These are phyloP conservation scores for Sphenopsis melanotis DNA, from an alignment of 2,797 vertebrate species.

Conservation along the genomic window DNA sequence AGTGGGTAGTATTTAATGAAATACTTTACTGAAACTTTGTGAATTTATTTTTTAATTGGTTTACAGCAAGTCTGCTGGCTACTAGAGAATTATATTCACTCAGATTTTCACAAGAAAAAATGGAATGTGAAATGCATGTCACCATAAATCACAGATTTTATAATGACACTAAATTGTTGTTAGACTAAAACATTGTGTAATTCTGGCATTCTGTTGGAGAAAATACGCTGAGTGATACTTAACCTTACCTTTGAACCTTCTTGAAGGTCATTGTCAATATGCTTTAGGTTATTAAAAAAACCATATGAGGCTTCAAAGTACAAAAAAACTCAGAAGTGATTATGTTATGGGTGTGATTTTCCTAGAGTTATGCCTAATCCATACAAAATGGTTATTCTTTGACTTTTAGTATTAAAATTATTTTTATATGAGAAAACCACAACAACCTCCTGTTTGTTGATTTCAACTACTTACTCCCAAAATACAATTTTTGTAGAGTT, in stretches of 20 bases:
- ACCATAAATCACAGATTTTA: neutral
- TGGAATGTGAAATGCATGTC: neutral
- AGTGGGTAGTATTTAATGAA: neutral
- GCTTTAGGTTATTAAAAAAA: neutral
- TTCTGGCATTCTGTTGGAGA: neutral
- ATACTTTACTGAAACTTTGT: neutral
- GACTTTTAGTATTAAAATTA: neutral
- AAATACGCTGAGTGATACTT: neutral
- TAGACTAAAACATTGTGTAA: neutral
- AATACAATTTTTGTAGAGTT: neutral
- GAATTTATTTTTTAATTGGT: neutral
- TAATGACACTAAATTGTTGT: neutral
- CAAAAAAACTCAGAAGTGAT: neutral
- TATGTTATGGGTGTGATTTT: neutral
- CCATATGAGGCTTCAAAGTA: neutral
- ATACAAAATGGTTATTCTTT: neutral
- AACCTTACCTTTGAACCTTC: neutral
- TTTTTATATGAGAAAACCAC: neutral
- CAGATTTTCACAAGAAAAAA: neutral
- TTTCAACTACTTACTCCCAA: neutral
- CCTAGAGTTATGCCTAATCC: neutral
- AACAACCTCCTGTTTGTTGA: neutral
- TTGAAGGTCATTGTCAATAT: neutral
- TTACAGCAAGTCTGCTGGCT: neutral
- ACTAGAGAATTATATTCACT: neutral